A percentile compares a stretch with the other conserved stretches of the same genome.
Conservation (phyloP, 2,797 vertebrate genomes). For the Orestias chungarensis region DNA sequence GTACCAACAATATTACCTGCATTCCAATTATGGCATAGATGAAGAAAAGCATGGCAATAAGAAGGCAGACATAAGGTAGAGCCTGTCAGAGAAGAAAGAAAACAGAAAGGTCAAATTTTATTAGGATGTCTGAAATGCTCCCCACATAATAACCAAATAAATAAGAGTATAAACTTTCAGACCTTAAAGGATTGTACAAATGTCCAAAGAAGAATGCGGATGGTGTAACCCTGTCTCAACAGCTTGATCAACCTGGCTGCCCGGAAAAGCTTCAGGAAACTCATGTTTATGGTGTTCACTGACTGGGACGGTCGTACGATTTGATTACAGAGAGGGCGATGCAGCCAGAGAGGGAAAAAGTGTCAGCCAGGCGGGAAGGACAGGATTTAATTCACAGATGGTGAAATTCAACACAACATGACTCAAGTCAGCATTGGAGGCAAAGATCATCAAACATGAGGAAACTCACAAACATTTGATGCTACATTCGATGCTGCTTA, state of each 20-base stretch:
- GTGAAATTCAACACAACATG: constrained; percentile 63
- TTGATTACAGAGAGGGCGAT: constrained; percentile 37
- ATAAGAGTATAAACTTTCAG: constrained; percentile 19
- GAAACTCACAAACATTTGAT: constrained; percentile 40
- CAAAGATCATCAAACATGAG: constrained; percentile 39
- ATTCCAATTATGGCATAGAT: constrained; percentile 99
- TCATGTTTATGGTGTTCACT: constrained; percentile 98
- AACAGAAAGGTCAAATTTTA: constrained; percentile 8
- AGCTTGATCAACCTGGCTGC: constrained; percentile 96
- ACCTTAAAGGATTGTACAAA: constrained; percentile 99
- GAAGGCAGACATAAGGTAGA: constrained; percentile 97
- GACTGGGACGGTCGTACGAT: constrained; percentile 76
- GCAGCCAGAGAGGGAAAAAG: constrained; percentile 24
- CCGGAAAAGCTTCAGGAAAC: constrained; percentile 97
- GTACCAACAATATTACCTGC: constrained; percentile 83
- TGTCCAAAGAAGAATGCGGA: constrained; percentile 98
- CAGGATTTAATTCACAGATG: constrained; percentile 62
- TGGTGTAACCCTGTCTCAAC: constrained; percentile 96
- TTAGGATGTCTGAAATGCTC: not conserved
- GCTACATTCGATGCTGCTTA: constrained; percentile 5
- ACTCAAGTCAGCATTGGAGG: constrained; percentile 56
- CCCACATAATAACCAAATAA: not conserved
- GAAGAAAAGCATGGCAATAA: constrained; percentile 99
- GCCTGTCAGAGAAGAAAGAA: constrained; percentile 82
- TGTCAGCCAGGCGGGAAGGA: constrained; percentile 54